Evolutionary conservation across 2,113 vertebrate genomes (phyloP).

Genomic region (Blennius ocellaris): DNA sequence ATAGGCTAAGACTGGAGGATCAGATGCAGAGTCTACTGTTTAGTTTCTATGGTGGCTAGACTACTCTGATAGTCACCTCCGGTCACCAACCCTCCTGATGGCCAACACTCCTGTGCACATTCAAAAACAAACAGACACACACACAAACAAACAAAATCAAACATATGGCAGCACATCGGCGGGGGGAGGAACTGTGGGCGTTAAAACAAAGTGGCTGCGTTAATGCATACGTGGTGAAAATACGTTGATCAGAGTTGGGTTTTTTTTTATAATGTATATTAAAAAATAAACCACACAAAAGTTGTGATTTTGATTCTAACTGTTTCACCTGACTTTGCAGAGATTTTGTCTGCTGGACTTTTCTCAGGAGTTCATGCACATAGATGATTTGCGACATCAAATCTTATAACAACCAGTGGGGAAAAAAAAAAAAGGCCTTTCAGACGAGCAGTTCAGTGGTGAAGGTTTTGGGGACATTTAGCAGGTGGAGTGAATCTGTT

Average conservation of each 20-base stretch:
- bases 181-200: slow-evolving; percentile 62
- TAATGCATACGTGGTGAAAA: slow-evolving; percentile 5
- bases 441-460: no score
- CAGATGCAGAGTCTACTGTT: slow-evolving; percentile 85
- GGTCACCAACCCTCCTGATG: slow-evolving; percentile 84
- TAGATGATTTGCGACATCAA: not conserved
- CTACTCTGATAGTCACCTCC: slow-evolving; percentile 89
- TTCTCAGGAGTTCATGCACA: not conserved
- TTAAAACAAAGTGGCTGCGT: slow-evolving; percentile 59
- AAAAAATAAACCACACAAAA: not conserved
- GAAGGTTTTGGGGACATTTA: no score
- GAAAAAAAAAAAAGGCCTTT: no score
- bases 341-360: not conserved
- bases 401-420: not conserved
- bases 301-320: not conserved
- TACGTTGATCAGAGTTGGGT: slow-evolving; percentile 7
- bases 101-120: slow-evolving; percentile 86
- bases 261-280: no score
- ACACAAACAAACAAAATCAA: slow-evolving; percentile 83
- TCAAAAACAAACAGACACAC: slow-evolving; percentile 84
- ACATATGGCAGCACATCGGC: slow-evolving; percentile 74
- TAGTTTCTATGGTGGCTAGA: slow-evolving; percentile 84
- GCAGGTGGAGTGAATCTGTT: no score
- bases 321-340: not conserved
- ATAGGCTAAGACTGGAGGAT: slow-evolving; percentile 83